These are phyloP conservation scores for Aphaenogaster ashmeadi DNA, from an alignment of 1,140 invertebrate species.

Conservation along the genomic window DNA sequence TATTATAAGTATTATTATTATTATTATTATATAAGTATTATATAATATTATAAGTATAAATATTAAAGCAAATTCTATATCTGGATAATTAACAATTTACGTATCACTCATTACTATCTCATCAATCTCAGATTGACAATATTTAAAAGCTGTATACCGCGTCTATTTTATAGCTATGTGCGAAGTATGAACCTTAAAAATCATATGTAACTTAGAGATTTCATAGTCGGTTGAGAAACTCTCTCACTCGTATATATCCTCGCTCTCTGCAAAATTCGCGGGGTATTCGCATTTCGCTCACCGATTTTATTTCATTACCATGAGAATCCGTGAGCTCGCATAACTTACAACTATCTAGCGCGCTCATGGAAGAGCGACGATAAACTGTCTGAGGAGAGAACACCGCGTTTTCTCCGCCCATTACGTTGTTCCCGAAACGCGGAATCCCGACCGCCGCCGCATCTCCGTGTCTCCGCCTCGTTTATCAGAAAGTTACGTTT, in stretches of 20 bases:
- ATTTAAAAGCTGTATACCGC: not conserved
- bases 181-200: not conserved
- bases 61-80: constrained; percentile 10
- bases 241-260: not conserved
- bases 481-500: constrained; percentile 55
- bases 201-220: not conserved
- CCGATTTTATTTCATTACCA: constrained; percentile 53
- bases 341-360: constrained; percentile 45
- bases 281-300: constrained; percentile 19
- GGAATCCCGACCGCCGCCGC: constrained; percentile 4
- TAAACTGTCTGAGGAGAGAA: constrained; percentile 44
- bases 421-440: constrained; percentile 41
- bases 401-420: constrained; percentile 41
- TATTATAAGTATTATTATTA: no score
- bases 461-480: constrained; percentile 42
- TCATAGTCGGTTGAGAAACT: not conserved
- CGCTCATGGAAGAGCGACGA: constrained; percentile 35
- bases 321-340: constrained; percentile 49
- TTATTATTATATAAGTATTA: no score
- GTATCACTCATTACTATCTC: not conserved
- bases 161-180: not conserved
- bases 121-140: not conserved
- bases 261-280: not conserved
- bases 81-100: not conserved
- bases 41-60: not conserved